Base-by-base conservation (phyloP, 1,140 invertebrate species). In the Chelonus insularis region DNA sequence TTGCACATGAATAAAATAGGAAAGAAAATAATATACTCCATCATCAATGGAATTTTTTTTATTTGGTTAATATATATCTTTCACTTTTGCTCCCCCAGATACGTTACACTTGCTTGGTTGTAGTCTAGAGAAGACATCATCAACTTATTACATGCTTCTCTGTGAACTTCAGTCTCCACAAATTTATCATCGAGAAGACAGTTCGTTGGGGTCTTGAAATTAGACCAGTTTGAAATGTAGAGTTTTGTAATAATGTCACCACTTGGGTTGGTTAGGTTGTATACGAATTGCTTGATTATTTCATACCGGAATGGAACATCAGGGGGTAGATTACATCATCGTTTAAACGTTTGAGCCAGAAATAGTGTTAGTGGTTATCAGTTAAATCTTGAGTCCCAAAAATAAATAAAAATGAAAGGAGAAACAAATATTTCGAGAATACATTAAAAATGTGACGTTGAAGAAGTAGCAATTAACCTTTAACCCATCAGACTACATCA, bases 221-320 rank as follows among this genome's bases (percentile, higher is more conserved):
- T 64, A 67, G 67, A 75, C 76, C 67, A 73, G 73, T 77, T 80
- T 70, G 50, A 66, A 68, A 68, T 72, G n/a, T n/a, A n/a, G n/a
- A 45, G 64, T 63, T 69, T 74, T 75, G 75, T 79, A 70, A 73
- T 72, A 75, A 69, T 76, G 71, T 73, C 69, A 70, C 67, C 75
- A 73, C 73, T 78, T 61, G 65, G 72, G 71, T 74, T 71, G 67
- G 21, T 70, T 2, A 9, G 73, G 77, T 76, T 75, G 76, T 77
- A 76, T 78, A 74, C 72, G 78, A 78, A 77, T 79, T 73, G 70
- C 70, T 69, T 62, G 65, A 68, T 77, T 74, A 73, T 61, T 70
- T 18, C 41, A 14, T 70, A 57, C 55, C 55, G 55, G 55, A 57
- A 29, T 45, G 20, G 12, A n/a, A 14, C 41, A 18, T 57, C 55